These are phyloP conservation scores for Teleopsis dalmanni DNA, from an alignment of 1,140 invertebrate genomes.

Conservation along the genomic window DNA sequence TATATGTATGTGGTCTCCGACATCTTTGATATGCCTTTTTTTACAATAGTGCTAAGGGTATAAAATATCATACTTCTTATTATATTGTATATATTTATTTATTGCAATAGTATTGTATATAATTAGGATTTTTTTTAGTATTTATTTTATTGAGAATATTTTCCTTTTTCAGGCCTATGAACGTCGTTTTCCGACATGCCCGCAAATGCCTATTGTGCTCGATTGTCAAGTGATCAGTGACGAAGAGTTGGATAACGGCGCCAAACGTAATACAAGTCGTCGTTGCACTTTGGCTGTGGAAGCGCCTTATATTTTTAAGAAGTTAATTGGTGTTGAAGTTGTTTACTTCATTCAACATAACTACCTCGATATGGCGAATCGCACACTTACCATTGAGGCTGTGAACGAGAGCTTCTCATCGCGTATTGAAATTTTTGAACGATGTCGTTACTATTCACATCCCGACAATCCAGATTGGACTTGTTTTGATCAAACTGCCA, in stretches of 20 bases:
- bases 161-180: constrained; percentile 79
- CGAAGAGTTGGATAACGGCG: constrained; percentile 68
- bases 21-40: too few species aligned
- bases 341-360: constrained; percentile 93
- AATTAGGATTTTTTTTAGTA: not conserved
- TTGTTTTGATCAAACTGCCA: constrained; percentile 91
- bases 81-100: too few species aligned
- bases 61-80: too few species aligned
- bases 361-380: constrained; percentile 67
- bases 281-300: constrained; percentile 89
- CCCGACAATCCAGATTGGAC: constrained; percentile 94
- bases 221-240: constrained; percentile 81
- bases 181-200: constrained; percentile 85
- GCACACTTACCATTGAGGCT: constrained; percentile 84
- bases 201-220: constrained; percentile 91
- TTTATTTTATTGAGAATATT: not conserved
- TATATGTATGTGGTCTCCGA: too few species aligned
- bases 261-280: constrained; percentile 75
- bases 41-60: too few species aligned
- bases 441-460: constrained; percentile 92
- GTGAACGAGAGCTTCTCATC: constrained; percentile 87
- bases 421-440: constrained; percentile 81
- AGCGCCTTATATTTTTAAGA: constrained; percentile 91
- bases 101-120: too few species aligned
- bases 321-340: constrained; percentile 90